Evolutionary conservation across 2,888 invertebrate genomes (phyloP), one percentile per base, ranked within the genome.

Genomic region (Ichneumon xanthorius): DNA sequence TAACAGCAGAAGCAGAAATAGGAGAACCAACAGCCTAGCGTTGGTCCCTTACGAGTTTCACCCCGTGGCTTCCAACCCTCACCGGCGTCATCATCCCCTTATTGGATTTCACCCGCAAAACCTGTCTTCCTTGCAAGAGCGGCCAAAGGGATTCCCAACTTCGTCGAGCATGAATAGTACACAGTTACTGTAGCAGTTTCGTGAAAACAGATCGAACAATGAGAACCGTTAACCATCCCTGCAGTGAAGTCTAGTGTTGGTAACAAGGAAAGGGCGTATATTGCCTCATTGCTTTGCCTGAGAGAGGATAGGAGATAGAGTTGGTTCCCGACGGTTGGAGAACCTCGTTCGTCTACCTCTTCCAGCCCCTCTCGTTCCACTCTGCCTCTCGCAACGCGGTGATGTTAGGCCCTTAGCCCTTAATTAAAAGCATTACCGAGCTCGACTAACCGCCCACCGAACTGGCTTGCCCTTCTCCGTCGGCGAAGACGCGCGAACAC

Each of bases 371-470:
- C 45, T 70, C 73, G 76, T 83, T 73, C 72, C 75, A 58, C 63
- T 33, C 63, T 63, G 55, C 79, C 80, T 79, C 65, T 76, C 76
- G 67, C 76, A 76, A 76, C 72, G 72, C 76, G 80, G 82, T 86
- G 86, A 87, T 87, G 83, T 87, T 84, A 87, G 86, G 85, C 84
- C 87, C 88, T 88, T 82, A 87, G 87, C 84, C 87, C 87, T 88
- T 88, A 89, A 89, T 88, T 89, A 88, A 89, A 89, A 89, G 88
- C 88, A 88, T 89, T 89, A 89, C 87, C 77, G 73, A 80, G 86
- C 88, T 86, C 82, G 86, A 87, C 87, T 87, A 88, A 85, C 89
- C 85, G 65, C 80, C 76, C 80, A 75, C 83, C 78, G 83, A 87
- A 86, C 87, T 80, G 75, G 84, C 86, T 80, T 68, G 76, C 58